Evolutionary conservation across 2,113 vertebrate species (phyloP), one percentile per base, ranked within the genome.

Genomic region (Aptenodytes patagonicus): DNA sequence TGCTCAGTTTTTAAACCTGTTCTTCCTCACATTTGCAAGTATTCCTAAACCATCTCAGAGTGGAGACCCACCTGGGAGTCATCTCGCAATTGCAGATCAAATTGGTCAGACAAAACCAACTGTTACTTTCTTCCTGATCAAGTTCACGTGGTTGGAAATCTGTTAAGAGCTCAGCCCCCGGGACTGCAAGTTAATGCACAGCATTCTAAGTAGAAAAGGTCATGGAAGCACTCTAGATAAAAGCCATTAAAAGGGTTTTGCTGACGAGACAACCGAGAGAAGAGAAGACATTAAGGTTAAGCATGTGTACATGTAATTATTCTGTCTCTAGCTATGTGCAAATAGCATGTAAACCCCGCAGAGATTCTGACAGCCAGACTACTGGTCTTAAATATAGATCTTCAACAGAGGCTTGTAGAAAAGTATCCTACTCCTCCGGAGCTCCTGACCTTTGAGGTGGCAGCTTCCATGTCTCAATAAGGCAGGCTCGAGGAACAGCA

Each of bases 151-250:
- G 80, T 44, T 70, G 75, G 81, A 80, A 95, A 93, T 49, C 52
- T 28, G 36, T 15, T 13, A 83, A 92, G 82, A 91, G 89, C 70
- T 84, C 79, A 40, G 82, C 73, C 38, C 69, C 66, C 2, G 5
- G 17, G 94, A 82, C 68, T 71, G 68, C 7, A 66, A 86, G 96
- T 79, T 93, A 95, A 88, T 68, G 81, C 16, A 46, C 57, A n/a
- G 75, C 80, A 66, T 97, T 97, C 71, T 60, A 75, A 89, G 83
- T 3, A 65, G 96, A 78, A 96, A 96, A 97, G 95, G 96, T 98
- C 97, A 92, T 9, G 58, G 79, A 96, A 79, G 83, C 89, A 72
- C 81, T 64, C 66, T 58, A 93, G 89, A 96, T 88, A 95, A 97
- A 96, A 95, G 93, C 95, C 91, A 94, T 94, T 96, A 96, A 87